These are phyloP conservation scores for Epirrhoe alternata DNA, from an alignment of 2,888 invertebrate genomes.

Conservation along the genomic window DNA sequence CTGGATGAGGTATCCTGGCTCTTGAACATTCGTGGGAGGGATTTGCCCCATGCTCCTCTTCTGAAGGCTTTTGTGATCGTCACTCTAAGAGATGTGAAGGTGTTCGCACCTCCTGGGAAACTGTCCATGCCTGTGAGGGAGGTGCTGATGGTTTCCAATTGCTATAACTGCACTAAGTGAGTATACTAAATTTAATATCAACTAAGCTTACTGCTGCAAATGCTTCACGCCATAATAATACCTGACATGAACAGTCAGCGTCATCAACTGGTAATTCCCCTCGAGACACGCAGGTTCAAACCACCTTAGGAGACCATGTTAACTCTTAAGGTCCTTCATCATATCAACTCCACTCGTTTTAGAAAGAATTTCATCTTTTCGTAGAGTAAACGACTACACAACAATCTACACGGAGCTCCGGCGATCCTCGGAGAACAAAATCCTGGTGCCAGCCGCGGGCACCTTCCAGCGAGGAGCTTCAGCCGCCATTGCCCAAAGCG, in stretches of 20 bases:
- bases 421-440: slow-evolving; percentile 85
- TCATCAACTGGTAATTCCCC: no score
- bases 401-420: slow-evolving; percentile 89
- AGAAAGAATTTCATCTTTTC: no score
- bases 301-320: no score
- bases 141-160: slow-evolving; percentile 84
- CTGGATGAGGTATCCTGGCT: slow-evolving; percentile 95
- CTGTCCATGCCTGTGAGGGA: slow-evolving; percentile 83
- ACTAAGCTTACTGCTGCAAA: no score
- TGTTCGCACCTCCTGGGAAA: slow-evolving; percentile 89
- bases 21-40: slow-evolving; percentile 94
- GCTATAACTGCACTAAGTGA: slow-evolving; percentile 84
- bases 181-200: background rate
- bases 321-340: no score
- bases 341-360: no score
- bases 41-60: slow-evolving; percentile 92
- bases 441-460: slow-evolving; percentile 89
- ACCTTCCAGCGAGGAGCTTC: slow-evolving; percentile 90
- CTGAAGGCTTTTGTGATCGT: slow-evolving; percentile 91
- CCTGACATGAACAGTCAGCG: no score
- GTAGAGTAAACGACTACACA: slow-evolving; percentile 88
- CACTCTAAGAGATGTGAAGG: slow-evolving; percentile 86
- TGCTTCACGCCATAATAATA: no score
- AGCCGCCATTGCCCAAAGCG: slow-evolving; percentile 86
- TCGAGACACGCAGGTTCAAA: no score